Base-by-base conservation (phyloP, 2,888 invertebrate species). In the Euclidia mi region DNA sequence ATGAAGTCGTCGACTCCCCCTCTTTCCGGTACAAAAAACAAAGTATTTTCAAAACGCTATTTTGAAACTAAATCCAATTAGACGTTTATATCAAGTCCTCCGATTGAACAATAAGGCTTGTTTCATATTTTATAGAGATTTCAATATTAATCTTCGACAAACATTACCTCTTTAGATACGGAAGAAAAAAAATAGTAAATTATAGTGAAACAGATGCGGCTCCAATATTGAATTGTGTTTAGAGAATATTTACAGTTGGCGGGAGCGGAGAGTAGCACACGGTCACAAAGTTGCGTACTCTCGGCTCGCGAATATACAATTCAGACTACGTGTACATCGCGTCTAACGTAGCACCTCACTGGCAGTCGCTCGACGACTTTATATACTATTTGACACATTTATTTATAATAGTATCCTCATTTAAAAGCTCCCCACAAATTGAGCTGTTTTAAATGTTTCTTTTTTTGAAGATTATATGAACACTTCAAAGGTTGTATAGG, bases 11-110 rank as follows among this genome's bases (percentile, higher is more conserved):
- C 75, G 75, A 79, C 73, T 71, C 79, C 83, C 87, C 78, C 81
- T 82, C 77, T 81, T 79, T 78, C 90, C 89, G 87, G 91, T 93
- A 92, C 92, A 93, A 94, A 92, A n/a, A 83, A 80, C 59, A 85
- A 82, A 85, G 79, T 81, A 85, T 80, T 77, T 73, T 70, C 69
- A 74, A 84, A n/a, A 60, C 70, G 64, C 79, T 90, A 88, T 90
- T 84, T 88, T 84, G 84, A 82, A 85, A 84, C 80, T 69, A 70
- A 78, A 79, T 75, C 82, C 80, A 81, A 59, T 79, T 81, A 78
- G 61, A 71, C 65, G 65, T 70, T 87, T 88, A 66, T 88, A 91
- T 87, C 76, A 79, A 83, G 82, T 90, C 87, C 88, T 87, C 86
- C 79, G 80, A 87, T 78, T 74, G 71, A 81, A 82, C 76, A 83